Base-by-base conservation (phyloP, 2,888 invertebrate species). In the Aphelenchoides bicaudatus region DNA sequence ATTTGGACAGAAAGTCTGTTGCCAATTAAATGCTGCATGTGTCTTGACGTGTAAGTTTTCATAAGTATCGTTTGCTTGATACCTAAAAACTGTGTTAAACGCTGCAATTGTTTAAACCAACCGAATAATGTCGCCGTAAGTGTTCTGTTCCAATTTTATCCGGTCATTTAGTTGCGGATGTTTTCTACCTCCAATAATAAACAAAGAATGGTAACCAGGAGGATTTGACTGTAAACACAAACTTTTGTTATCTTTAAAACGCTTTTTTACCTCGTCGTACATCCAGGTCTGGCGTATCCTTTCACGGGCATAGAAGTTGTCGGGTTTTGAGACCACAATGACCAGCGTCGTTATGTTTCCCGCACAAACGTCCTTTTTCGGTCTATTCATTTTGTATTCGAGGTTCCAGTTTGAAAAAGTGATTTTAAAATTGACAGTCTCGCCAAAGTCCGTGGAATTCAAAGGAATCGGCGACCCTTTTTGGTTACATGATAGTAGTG, bases 361-460 rank as follows among this genome's bases (percentile, higher is more conserved):
- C 43, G 23, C 43, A 43, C 43, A 43, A 10, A 43, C 43, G 43
- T 43, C 43, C 16, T 21, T n/a, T 25, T 43, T 43, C 43, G 43
- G 43, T 6, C 23, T 19, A 8, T 6, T 10, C 43, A 43, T 43
- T 25, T 43, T 19, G 25, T 43, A 43, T 10, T 8, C 25, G 16
- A 43, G 43, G 23, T 43, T 43, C 10, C 16, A n/a, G 23, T 43
- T 43, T 8, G 43, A 6, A 25, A 43, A 43, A 8, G 10, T n/a
- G 6, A 43, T 6, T n/a, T 43, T 25, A 25, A 43, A 43, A n/a
- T 43, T n/a, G 21, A 43, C 43, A 6, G 43, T 6, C 10, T 43
- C 43, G 10, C 43, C 43, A n/a, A 43, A 43, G n/a, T n/a, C n/a
- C n/a, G n/a, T n/a, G n/a, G n/a, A n/a, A n/a, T n/a, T n/a, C n/a